These are phyloP conservation scores for Drosophila navojoa DNA, from an alignment of 1,140 invertebrate species.

Conservation along the genomic window DNA sequence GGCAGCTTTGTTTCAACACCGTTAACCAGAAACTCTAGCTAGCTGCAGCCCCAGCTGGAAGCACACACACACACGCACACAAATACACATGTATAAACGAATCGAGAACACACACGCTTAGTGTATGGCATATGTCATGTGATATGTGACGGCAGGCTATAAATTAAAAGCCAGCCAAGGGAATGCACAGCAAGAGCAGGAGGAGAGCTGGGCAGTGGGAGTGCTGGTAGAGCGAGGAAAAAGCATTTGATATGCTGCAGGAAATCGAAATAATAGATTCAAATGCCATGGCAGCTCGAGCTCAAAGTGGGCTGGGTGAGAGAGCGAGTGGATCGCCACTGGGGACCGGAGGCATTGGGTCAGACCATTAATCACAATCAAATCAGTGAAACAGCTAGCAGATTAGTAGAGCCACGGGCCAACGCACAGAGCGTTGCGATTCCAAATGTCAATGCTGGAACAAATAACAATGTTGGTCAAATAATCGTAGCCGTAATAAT, in stretches of 20 bases:
- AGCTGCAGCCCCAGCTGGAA: neutral
- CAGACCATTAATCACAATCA: conserved; percentile 74
- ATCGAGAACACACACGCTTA: conserved; percentile 29
- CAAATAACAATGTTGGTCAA: conserved; percentile 43
- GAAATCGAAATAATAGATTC: conserved; percentile 62
- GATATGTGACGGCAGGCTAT: conserved; percentile 54
- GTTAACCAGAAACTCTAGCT: conserved; percentile 38
- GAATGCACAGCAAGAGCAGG: conserved; percentile 18
- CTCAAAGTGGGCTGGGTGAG: conserved; percentile 18
- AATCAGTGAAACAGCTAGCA: conserved; percentile 69
- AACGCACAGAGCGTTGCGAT: neutral
- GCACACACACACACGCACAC: conserved; percentile 9
- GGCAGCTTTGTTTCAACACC: conserved; percentile 62
- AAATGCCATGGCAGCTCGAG: conserved; percentile 26
- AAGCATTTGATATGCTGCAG: conserved; percentile 47
- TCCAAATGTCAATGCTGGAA: conserved; percentile 43
- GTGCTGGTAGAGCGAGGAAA: conserved; percentile 9
- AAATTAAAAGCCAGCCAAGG: conserved; percentile 66
- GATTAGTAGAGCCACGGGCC: conserved; percentile 44
- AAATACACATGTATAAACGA: too few species aligned
- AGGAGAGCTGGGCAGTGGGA: neutral
- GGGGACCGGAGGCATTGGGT: conserved; percentile 39
- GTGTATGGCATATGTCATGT: conserved; percentile 48
- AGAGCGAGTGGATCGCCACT: conserved; percentile 17
- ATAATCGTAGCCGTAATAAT: conserved; percentile 55